Evolutionary conservation across 2,113 vertebrate genomes (phyloP).

Genomic region (Scomber scombrus): DNA sequence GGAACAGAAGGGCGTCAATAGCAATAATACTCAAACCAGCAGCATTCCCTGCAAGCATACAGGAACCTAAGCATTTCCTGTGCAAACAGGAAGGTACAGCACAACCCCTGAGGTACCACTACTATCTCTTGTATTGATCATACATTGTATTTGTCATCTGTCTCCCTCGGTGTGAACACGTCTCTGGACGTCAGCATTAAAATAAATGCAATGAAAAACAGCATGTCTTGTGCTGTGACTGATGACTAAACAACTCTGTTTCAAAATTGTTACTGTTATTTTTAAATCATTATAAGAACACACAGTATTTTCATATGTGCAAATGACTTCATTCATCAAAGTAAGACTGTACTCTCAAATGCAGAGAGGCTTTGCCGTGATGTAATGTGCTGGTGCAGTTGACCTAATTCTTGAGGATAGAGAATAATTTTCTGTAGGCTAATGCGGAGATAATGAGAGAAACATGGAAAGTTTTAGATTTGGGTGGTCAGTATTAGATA

Average conservation of each 20-base stretch:
- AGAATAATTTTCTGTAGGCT: conserved; percentile 57
- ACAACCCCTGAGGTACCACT: conserved; percentile 9
- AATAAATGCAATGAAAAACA: conserved; percentile 29
- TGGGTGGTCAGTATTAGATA: conserved; percentile 58
- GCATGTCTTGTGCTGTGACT: too few relatives aligned
- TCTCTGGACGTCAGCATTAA: conserved; percentile 33
- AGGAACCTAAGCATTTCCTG: conserved; percentile 38
- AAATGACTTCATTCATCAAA: conserved; percentile 71
- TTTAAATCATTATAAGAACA: conserved; percentile 37
- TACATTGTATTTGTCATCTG: conserved; percentile 36
- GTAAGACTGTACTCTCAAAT: conserved; percentile 38
- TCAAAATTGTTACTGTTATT: conserved; percentile 18
- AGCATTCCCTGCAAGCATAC: conserved; percentile 35
- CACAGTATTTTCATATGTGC: conserved; percentile 46
- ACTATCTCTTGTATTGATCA: conserved; percentile 48
- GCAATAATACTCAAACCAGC: conserved; percentile 37
- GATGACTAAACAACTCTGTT: conserved; percentile 1
- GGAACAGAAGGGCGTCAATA: conserved; percentile 33
- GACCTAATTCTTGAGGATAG: conserved; percentile 68
- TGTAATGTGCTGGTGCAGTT: conserved; percentile 65
- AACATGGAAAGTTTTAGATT: conserved; percentile 50
- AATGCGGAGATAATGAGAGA: conserved; percentile 66
- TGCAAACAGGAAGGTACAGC: conserved; percentile 32
- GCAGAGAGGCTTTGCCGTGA: conserved; percentile 55
- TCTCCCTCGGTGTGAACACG: conserved; percentile 28